These are phyloP conservation scores for Noctua janthe DNA, from an alignment of 2,888 invertebrate genomes.

Conservation along the genomic window DNA sequence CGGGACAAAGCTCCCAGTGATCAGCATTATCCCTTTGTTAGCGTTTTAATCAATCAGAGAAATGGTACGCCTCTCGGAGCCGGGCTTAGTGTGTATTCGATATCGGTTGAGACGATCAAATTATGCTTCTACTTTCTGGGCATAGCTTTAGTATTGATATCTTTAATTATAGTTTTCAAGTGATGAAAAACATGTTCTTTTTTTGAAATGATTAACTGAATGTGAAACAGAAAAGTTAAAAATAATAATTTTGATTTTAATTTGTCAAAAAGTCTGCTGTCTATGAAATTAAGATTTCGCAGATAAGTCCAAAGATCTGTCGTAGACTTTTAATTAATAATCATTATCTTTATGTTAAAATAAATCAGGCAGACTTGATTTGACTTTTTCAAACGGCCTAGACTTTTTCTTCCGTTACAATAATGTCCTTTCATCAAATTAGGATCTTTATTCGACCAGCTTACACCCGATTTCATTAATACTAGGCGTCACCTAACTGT, in stretches of 20 bases:
- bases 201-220: background rate
- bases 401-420: background rate
- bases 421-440: background rate
- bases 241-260: background rate
- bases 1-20: slow-evolving; percentile 85
- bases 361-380: background rate
- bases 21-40: slow-evolving; percentile 89
- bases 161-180: background rate
- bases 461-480: background rate
- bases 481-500: background rate
- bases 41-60: slow-evolving; percentile 89
- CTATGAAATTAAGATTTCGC: background rate
- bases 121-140: slow-evolving; percentile 23
- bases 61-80: slow-evolving; percentile 71
- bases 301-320: background rate
- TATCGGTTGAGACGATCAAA: slow-evolving; percentile 53
- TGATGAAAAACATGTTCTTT: background rate
- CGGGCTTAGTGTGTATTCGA: slow-evolving; percentile 61
- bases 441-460: background rate
- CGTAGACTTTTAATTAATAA: background rate
- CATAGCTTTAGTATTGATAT: background rate
- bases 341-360: background rate
- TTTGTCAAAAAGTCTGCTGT: background rate
- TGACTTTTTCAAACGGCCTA: background rate
- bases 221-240: background rate